These are phyloP conservation scores for Gasterosteus aculeatus DNA, from an alignment of 2,113 vertebrate genomes.

Conservation along the genomic window DNA sequence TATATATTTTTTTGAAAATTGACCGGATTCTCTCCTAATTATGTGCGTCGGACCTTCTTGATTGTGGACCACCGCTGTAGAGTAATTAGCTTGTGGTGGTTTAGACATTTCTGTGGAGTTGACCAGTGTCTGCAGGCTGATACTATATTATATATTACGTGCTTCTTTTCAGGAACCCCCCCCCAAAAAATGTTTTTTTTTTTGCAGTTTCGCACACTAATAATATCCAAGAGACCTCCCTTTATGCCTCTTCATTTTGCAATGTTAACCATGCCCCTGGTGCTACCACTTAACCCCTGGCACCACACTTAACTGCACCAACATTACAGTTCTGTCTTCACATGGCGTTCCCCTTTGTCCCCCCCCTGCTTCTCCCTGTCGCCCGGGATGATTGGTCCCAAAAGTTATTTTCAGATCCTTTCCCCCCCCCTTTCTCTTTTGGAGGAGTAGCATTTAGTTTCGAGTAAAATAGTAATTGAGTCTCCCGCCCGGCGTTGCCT, in stretches of 20 bases:
- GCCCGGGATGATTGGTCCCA: slow-evolving; percentile 39
- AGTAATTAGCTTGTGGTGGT: neutral
- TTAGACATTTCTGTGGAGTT: slow-evolving; percentile 9
- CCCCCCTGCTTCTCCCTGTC: slow-evolving; percentile 25
- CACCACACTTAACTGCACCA: slow-evolving; percentile 52
- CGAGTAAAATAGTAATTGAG: slow-evolving; percentile 71
- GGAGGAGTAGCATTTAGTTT: slow-evolving; percentile 51
- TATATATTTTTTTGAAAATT: too few species aligned
- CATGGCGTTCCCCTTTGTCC: slow-evolving; percentile 12
- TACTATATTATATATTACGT: too few species aligned
- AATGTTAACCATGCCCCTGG: slow-evolving; percentile 53
- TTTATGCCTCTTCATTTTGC: slow-evolving; percentile 59
- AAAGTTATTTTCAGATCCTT: slow-evolving; percentile 43
- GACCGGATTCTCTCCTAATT: too few species aligned
- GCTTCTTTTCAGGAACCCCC: too few species aligned
- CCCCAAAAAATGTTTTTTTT: too few species aligned
- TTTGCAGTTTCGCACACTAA: slow-evolving; percentile 26
- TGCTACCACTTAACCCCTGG: slow-evolving; percentile 67
- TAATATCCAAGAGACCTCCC: slow-evolving; percentile 51
- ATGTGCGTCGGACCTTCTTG: too few species aligned
- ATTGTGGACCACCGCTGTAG: neutral
- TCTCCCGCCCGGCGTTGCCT: slow-evolving; percentile 45
- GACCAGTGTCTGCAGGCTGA: neutral
- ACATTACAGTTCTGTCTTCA: slow-evolving; percentile 46
- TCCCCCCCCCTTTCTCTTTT: neutral